Base-by-base conservation (phyloP, 1,140 invertebrate species). In the Meloidogyne hapla region DNA sequence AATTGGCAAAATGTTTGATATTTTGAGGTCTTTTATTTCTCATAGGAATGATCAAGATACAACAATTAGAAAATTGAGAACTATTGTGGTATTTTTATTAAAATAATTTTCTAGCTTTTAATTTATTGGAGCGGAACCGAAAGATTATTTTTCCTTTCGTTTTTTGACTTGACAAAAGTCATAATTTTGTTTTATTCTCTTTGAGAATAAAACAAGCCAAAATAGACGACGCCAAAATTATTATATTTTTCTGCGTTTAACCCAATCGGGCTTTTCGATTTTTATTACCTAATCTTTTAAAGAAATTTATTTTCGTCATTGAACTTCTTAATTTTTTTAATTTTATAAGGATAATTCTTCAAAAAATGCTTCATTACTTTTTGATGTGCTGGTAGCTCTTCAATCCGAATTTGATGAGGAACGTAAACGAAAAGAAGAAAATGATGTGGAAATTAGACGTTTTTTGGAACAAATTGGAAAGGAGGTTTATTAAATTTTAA, bases 331-430 rank as follows among this genome's bases (percentile, higher is more conserved):
- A n/a, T 48, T 5, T 77, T 8, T 21, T 33, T 5, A 18, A 21
- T n/a, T 42, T 28, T 21, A 26, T 10, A 42, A 74, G 68, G 70
- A 69, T 1, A n/a, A 18, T 18, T 28, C 61, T 26, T 28, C 40
- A 3, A 73, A 48, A 38, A 68, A 48, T 48, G 28, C 67, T 26
- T 77, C 76, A 2, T 12, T 76, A 15, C 45, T 81, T 15, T 78
- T 80, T 18, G 78, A 79, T 75, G 71, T 79, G 21, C 65, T 79
- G 12, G 78, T 76, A 23, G 78, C 79, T 38, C 33, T 79, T 15
- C 61, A 77, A 21, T 45, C 40, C 3, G 76, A 77, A 38, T 65
- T 74, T 42, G 74, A 73, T 38, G 71, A 73, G 21, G 71, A 73
- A 38, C 42, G 71, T n/a, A 33, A 45, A 38, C 61, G 40, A n/a